A percentile compares a stretch with the other conserved stretches of the same genome.
Conservation (phyloP, 1,140 invertebrate genomes). For the Cotesia vestalis region DNA sequence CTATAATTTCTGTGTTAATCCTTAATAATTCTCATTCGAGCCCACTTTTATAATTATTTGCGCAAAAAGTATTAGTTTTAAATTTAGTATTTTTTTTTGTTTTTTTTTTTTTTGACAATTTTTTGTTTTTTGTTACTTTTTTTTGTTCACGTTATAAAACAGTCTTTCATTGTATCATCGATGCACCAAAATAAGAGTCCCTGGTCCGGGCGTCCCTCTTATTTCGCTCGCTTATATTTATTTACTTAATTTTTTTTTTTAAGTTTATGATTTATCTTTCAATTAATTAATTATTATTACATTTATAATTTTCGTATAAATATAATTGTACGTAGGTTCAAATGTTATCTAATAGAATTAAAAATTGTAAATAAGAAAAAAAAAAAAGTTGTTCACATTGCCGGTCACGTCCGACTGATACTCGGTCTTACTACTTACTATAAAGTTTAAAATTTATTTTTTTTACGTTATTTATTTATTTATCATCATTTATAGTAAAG, state of each 20-base stretch:
- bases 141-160: constrained; percentile 47
- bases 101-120: constrained; percentile 8
- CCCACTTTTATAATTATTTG: constrained; percentile 30
- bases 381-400: constrained; percentile 3
- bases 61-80: constrained; percentile 16
- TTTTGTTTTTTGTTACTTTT: constrained; percentile 33
- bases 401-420: too few relatives aligned
- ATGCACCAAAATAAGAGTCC: constrained; percentile 41
- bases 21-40: constrained; percentile 39
- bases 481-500: constrained; percentile 1
- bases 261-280: constrained; percentile 9
- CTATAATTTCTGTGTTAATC: constrained; percentile 39
- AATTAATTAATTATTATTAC: not conserved
- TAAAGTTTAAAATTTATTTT: constrained; percentile 12
- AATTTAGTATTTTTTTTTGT: not conserved
- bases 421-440: too few relatives aligned
- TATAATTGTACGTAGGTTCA: constrained; percentile 27
- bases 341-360: not conserved
- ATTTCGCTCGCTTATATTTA: constrained; percentile 21
- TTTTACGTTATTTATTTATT: constrained; percentile 12
- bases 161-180: constrained; percentile 50
- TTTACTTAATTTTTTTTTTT: constrained; percentile 11
- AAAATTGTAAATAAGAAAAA: constrained; percentile 16
- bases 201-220: constrained; percentile 35
- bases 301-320: constrained; percentile 15